Evolutionary conservation across 2,888 invertebrate genomes (phyloP).

Genomic region (Drosophila ezoana): DNA sequence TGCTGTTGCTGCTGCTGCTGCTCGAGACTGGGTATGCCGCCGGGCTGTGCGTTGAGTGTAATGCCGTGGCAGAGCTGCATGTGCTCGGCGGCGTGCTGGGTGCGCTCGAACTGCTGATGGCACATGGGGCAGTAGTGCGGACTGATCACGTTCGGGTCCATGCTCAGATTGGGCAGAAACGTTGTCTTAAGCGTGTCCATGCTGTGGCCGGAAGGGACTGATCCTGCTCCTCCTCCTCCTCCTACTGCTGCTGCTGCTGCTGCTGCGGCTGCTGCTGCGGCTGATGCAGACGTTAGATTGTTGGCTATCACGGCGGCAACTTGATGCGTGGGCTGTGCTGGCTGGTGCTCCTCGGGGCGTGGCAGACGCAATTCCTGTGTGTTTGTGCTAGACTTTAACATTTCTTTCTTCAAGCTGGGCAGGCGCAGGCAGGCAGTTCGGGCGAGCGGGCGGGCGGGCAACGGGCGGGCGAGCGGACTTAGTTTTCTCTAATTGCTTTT

Average conservation of each 20-base stretch:
- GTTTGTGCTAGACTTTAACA: slow-evolving; percentile 83
- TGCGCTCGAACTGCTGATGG: slow-evolving; percentile 83
- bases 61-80: slow-evolving; percentile 83
- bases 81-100: slow-evolving; percentile 82
- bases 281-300: slow-evolving; percentile 43
- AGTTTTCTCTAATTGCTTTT: slow-evolving; percentile 18
- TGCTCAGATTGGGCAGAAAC: slow-evolving; percentile 83
- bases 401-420: slow-evolving; percentile 62
- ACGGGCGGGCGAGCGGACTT: slow-evolving; percentile 29
- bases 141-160: slow-evolving; percentile 78
- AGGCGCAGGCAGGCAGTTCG: slow-evolving; percentile 33
- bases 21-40: neutral
- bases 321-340: slow-evolving; percentile 62
- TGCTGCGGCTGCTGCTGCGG: slow-evolving; percentile 16
- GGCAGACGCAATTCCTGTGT: slow-evolving; percentile 84
- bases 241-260: slow-evolving; percentile 13
- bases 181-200: slow-evolving; percentile 83
- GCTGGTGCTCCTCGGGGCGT: slow-evolving; percentile 75
- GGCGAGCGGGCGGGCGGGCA: slow-evolving; percentile 31
- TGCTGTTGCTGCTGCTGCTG: slow-evolving; percentile 57
- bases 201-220: slow-evolving; percentile 26
- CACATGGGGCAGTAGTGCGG: slow-evolving; percentile 83
- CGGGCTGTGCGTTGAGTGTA: slow-evolving; percentile 48
- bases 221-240: slow-evolving; percentile 9
- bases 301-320: slow-evolving; percentile 69